Evolutionary conservation across 2,113 vertebrate genomes (phyloP).

Genomic region (Brachypodius melanocephalos): DNA sequence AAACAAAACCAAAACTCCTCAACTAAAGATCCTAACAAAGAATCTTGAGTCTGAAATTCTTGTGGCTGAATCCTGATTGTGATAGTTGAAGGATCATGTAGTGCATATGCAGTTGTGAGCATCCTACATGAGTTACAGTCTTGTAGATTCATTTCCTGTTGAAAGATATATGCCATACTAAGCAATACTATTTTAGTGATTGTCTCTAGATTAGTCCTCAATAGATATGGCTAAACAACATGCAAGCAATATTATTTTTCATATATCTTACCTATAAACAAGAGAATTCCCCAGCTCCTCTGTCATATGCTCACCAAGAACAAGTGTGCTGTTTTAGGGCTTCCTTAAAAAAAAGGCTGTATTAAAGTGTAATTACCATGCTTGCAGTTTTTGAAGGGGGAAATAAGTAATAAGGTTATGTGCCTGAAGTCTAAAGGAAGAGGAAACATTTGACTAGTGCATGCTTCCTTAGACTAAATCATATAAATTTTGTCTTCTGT

Average conservation of each 20-base stretch:
- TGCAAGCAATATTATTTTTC: not conserved
- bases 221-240: not conserved
- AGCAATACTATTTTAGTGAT: not conserved
- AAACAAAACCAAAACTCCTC: not conserved
- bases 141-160: not conserved
- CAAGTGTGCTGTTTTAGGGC: not conserved
- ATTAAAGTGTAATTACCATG: not conserved
- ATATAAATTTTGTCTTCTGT: not conserved
- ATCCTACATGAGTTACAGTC: not conserved
- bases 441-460: not conserved
- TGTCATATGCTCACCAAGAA: not conserved
- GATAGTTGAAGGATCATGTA: not conserved
- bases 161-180: not conserved
- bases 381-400: not conserved
- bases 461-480: not conserved
- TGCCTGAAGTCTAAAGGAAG: not conserved
- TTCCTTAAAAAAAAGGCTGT: not conserved
- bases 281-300: not conserved
- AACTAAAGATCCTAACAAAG: not conserved
- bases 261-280: not conserved
- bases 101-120: not conserved
- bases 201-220: not conserved
- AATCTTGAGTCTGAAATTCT: not conserved
- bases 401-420: not conserved
- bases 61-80: not conserved